Evolutionary conservation across 2,797 vertebrate genomes (phyloP).

Genomic region (Cephalopachus bancanus): DNA sequence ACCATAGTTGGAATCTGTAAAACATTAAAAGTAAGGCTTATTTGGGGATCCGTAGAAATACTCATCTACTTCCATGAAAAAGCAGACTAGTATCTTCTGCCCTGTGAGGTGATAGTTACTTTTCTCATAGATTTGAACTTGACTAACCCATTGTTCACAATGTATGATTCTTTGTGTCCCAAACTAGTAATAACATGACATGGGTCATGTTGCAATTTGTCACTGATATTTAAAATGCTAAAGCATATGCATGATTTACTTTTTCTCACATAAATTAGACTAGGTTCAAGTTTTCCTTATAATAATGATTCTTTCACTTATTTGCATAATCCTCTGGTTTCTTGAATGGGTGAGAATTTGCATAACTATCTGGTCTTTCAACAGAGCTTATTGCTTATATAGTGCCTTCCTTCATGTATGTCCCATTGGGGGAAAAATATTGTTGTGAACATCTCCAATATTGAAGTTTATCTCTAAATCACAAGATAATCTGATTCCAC

Average conservation of each 20-base stretch:
- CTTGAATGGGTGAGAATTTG: background rate
- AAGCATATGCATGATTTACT: background rate
- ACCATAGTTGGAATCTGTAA: conserved; percentile 90
- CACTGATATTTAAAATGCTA: background rate
- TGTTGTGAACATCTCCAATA: background rate
- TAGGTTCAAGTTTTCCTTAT: background rate
- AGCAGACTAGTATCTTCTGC: too few species aligned
- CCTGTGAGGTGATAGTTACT: accelerated
- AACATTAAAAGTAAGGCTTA: background rate
- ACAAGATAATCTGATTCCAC: background rate
- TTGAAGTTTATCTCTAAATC: background rate
- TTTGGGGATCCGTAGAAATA: background rate
- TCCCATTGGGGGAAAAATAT: background rate
- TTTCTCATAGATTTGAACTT: background rate
- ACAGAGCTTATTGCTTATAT: background rate
- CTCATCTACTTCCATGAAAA: background rate
- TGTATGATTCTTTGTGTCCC: too few species aligned
- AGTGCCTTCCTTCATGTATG: background rate
- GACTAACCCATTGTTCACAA: accelerated
- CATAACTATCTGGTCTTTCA: background rate
- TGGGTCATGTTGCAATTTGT: background rate
- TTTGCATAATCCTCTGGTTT: background rate
- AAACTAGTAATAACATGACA: background rate
- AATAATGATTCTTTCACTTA: background rate
- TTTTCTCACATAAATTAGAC: background rate